Evolutionary conservation across 2,797 vertebrate genomes (phyloP).

Genomic region (Lepus townsendii): DNA sequence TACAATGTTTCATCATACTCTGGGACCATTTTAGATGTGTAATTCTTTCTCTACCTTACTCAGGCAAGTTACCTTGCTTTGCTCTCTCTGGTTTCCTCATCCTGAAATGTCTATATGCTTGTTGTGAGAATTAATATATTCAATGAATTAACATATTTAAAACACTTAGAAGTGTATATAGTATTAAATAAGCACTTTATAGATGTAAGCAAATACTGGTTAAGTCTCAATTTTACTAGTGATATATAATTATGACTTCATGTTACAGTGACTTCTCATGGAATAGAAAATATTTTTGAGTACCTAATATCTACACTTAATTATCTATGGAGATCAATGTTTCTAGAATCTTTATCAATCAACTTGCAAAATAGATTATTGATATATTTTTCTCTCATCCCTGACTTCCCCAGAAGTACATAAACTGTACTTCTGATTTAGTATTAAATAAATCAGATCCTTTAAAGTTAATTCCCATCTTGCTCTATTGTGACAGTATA

Average conservation of each 20-base stretch:
- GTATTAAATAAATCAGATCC: slow-evolving; percentile 74
- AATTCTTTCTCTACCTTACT: neutral
- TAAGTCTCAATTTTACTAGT: neutral
- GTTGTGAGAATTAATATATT: neutral
- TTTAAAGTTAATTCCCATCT: slow-evolving; percentile 65
- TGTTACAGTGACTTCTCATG: neutral
- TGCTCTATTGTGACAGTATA: slow-evolving; percentile 34
- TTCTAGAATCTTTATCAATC: neutral
- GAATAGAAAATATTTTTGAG: neutral
- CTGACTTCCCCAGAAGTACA: neutral
- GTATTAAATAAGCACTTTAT: neutral
- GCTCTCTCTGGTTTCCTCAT: neutral
- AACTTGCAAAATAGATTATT: neutral
- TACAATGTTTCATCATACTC: neutral
- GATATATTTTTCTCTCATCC: neutral
- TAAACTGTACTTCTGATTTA: neutral
- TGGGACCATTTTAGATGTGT: neutral
- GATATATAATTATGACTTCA: neutral
- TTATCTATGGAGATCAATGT: neutral
- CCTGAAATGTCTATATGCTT: neutral
- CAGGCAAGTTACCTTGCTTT: neutral
- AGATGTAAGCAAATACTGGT: neutral
- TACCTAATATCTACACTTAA: neutral
- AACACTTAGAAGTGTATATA: neutral
- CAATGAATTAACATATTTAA: neutral